Conservation (phyloP, 1,140 invertebrate genomes). For the Bombus waltoni region DNA sequence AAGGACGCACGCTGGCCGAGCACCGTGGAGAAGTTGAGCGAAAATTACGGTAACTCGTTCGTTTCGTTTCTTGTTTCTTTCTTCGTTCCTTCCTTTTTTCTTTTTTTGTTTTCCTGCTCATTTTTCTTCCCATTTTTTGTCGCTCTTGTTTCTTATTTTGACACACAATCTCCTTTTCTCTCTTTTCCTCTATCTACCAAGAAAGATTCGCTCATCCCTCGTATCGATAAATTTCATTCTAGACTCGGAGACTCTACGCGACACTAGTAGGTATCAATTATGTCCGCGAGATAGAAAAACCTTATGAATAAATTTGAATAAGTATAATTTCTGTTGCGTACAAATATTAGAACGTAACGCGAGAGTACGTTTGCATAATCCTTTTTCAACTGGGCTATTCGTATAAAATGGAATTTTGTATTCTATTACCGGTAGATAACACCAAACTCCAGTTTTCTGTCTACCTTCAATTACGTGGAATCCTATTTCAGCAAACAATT, state of each 20-base stretch:
- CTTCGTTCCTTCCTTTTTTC: background rate
- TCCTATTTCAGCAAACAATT: background rate
- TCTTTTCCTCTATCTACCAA: no score
- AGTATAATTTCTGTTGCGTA: constrained; percentile 48
- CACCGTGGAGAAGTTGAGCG: background rate
- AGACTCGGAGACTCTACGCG: background rate
- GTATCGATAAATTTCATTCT: constrained; percentile 34
- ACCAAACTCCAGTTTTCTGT: background rate
- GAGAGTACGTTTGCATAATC: constrained; percentile 50
- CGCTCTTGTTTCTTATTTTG: constrained; percentile 6
- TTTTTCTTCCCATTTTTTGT: background rate
- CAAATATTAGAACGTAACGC: constrained; percentile 52
- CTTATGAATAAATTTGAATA: constrained; percentile 66
- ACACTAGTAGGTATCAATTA: constrained; percentile 48
- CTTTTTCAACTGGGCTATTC: constrained; percentile 48
- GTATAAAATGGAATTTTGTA: constrained; percentile 37
- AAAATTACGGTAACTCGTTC: constrained; percentile 16
- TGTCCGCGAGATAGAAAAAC: constrained; percentile 35
- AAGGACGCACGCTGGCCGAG: background rate
- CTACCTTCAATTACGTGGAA: background rate
- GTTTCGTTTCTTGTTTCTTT: background rate
- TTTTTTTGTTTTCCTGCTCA: background rate
- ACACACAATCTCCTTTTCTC: constrained; percentile 15
- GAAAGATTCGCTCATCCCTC: background rate
- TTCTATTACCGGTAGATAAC: constrained; percentile 30